Evolutionary conservation across 1,140 invertebrate species (phyloP).

Genomic region (Hirudo medicinalis): DNA sequence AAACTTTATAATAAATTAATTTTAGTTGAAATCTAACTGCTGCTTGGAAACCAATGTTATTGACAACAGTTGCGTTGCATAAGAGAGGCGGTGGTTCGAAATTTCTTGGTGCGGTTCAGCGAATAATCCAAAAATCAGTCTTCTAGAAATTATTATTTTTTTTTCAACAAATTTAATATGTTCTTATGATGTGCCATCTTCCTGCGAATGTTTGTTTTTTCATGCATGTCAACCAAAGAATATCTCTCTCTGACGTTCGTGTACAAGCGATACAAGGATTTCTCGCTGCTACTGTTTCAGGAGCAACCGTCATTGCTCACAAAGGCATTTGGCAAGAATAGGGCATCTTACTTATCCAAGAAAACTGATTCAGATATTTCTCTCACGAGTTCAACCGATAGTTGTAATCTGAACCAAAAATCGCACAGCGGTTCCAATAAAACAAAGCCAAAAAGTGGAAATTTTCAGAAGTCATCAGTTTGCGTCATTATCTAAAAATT

Average conservation of each 20-base stretch:
- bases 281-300: constrained; percentile 35
- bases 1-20: too few relatives aligned
- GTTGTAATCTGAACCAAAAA: constrained; percentile 26
- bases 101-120: too few relatives aligned
- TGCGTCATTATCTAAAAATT: constrained; percentile 26
- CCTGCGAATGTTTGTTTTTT: not conserved
- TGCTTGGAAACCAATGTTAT: too few relatives aligned
- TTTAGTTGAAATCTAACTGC: too few relatives aligned
- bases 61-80: too few relatives aligned
- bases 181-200: not conserved
- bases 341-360: not conserved
- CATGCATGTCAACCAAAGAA: constrained; percentile 27
- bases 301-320: constrained; percentile 28
- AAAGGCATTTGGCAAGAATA: constrained; percentile 2
- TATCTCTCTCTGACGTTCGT: constrained; percentile 29
- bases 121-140: too few relatives aligned
- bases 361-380: not conserved
- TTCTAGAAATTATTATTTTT: too few relatives aligned
- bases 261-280: constrained; percentile 40
- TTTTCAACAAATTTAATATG: too few relatives aligned
- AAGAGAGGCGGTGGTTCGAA: too few relatives aligned
- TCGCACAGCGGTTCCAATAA: constrained; percentile 26
- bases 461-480: constrained; percentile 27
- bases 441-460: constrained; percentile 29
- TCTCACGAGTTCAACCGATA: constrained; percentile 9